These are phyloP conservation scores for Syrrhaptes paradoxus DNA, from an alignment of 2,113 vertebrate species.

Conservation along the genomic window DNA sequence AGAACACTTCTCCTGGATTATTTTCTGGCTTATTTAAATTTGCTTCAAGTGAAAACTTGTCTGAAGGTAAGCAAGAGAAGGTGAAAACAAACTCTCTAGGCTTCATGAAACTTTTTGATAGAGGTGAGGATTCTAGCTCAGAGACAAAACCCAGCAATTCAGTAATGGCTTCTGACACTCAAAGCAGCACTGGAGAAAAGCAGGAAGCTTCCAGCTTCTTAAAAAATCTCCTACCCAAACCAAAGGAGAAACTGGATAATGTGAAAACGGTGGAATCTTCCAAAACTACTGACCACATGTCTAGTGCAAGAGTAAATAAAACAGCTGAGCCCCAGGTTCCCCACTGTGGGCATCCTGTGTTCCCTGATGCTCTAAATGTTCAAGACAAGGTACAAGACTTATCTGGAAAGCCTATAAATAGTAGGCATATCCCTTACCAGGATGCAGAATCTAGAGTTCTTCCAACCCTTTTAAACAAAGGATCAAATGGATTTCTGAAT, in stretches of 20 bases:
- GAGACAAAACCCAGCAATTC: neutral
- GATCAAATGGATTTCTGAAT: conserved; percentile 43
- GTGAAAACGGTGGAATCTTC: neutral
- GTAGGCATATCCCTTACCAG: neutral
- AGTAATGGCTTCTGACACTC: neutral
- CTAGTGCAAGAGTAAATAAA: neutral
- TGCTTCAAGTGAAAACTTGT: conserved; percentile 62
- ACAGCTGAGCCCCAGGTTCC: neutral
- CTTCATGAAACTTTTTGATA: conserved; percentile 59
- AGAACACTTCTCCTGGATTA: conserved; percentile 49
- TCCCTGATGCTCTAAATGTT: neutral
- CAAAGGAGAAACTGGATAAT: conserved; percentile 58
- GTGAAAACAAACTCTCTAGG: conserved; percentile 41
- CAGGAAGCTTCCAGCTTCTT: conserved; percentile 47
- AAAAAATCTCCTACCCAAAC: conserved; percentile 48
- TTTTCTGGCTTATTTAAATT: conserved; percentile 75
- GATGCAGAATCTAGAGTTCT: neutral
- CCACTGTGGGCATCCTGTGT: neutral
- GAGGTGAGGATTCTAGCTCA: conserved; percentile 2
- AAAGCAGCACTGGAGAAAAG: conserved; percentile 38
- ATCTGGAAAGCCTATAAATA: conserved; percentile 39
- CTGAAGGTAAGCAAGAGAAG: conserved; percentile 62
- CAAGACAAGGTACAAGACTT: conserved; percentile 44
- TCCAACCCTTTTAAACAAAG: neutral
- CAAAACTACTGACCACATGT: neutral